Conservation (phyloP, 2,888 invertebrate genomes). For the Lithophane leautieri region DNA sequence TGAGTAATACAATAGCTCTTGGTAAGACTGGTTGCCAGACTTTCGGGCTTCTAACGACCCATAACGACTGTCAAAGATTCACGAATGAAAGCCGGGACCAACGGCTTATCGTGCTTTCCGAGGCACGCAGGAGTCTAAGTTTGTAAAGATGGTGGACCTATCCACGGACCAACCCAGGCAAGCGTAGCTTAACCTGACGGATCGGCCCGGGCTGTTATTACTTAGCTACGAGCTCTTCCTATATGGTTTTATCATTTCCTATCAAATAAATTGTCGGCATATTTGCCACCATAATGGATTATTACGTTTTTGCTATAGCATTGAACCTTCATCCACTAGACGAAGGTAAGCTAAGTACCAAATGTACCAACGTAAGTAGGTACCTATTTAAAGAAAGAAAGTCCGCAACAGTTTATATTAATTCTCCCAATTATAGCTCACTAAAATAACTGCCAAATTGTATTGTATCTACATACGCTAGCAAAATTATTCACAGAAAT, state of each 20-base stretch:
- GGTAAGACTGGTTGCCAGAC: too few relatives aligned
- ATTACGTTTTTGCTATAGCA: not conserved
- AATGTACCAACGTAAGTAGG: not conserved
- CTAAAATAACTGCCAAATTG: conserved; percentile 19
- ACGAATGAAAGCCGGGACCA: too few relatives aligned
- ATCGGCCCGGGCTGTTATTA: too few relatives aligned
- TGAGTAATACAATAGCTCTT: too few relatives aligned
- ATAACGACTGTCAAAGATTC: too few relatives aligned
- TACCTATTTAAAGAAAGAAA: not conserved
- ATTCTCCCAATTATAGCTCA: not conserved
- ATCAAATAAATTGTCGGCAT: not conserved
- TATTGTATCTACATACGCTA: not conserved
- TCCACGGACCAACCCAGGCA: too few relatives aligned
- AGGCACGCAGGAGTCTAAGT: too few relatives aligned
- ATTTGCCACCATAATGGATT: not conserved
- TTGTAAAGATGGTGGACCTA: too few relatives aligned
- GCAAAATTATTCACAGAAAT: conserved; percentile 27
- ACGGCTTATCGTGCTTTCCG: too few relatives aligned
- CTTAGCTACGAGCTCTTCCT: too few relatives aligned
- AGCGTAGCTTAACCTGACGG: too few relatives aligned
- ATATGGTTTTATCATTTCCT: not conserved
- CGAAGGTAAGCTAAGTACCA: not conserved
- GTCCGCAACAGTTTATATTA: conserved; percentile 11
- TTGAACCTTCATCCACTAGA: not conserved
- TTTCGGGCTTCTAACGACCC: too few relatives aligned